Percentiles rank a stretch among this genome's conserved stretches.
phyloP scores from a whole-genome alignment of 2,113 vertebrate genomes.

The Amphiprion ocellaris region DNA sequence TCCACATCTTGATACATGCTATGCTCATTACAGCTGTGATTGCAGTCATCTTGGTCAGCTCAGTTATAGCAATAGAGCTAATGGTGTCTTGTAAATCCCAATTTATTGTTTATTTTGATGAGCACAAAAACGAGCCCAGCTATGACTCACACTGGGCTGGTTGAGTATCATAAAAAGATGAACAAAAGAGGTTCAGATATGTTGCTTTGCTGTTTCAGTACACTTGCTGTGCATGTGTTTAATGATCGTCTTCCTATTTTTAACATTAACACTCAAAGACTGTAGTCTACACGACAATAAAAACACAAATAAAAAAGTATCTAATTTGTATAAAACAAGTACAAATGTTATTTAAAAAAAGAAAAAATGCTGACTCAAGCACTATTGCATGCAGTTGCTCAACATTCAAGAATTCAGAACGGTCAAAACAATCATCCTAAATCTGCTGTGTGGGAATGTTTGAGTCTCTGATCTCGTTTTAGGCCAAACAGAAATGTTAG shows the following conservation, averaged over 20 bases:
- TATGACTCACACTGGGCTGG: conserved; percentile 21
- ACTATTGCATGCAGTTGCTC: conserved; percentile 65
- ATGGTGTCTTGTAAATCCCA: background rate
- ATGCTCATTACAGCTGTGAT: background rate
- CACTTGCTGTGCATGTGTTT: conserved; percentile 9
- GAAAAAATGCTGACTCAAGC: conserved; percentile 41
- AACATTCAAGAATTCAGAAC: conserved; percentile 45
- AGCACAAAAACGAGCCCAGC: conserved; percentile 26
- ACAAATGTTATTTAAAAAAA: conserved; percentile 25
- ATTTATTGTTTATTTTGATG: conserved; percentile 1
- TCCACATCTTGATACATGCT: conserved; percentile 20
- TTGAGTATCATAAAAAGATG: conserved; percentile 9
- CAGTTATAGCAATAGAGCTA: background rate
- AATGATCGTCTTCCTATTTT: conserved; percentile 16
- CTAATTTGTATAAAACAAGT: conserved; percentile 57
- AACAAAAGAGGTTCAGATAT: conserved; percentile 10
- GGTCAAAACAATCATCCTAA: background rate
- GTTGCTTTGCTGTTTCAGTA: conserved; percentile 26
- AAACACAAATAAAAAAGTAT: conserved; percentile 43
- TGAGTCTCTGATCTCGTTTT: conserved; percentile 29
- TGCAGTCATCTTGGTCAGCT: conserved; percentile 20
- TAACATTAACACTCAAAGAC: conserved; percentile 32
- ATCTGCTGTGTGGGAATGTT: conserved; percentile 28
- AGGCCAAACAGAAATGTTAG: conserved; percentile 19
- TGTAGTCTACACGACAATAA: conserved; percentile 14